These are phyloP conservation scores for Spondyliosoma cantharus DNA, from an alignment of 2,797 vertebrate genomes.

Conservation along the genomic window DNA sequence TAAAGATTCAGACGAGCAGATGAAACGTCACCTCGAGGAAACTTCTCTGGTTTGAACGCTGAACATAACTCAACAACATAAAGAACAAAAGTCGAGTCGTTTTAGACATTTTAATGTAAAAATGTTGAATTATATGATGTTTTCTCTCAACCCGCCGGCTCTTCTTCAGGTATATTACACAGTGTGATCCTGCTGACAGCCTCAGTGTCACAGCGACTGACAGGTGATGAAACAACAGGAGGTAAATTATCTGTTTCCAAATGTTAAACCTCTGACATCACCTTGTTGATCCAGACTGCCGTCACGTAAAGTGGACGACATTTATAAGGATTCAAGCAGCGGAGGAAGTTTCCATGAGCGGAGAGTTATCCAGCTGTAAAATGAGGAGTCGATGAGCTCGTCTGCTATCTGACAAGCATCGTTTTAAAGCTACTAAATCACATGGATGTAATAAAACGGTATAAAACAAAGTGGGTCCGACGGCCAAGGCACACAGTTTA, in stretches of 20 bases:
- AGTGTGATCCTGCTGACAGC: neutral
- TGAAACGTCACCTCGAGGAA: too few species aligned
- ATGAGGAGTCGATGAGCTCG: slow-evolving; percentile 38
- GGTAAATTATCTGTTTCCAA: slow-evolving; percentile 31
- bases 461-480: slow-evolving; percentile 10
- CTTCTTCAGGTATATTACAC: neutral
- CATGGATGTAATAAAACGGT: slow-evolving; percentile 48
- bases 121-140: too few species aligned
- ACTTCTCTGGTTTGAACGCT: too few species aligned
- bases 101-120: too few species aligned
- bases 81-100: too few species aligned
- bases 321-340: slow-evolving; percentile 55
- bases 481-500: neutral
- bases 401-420: slow-evolving; percentile 46
- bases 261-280: slow-evolving; percentile 37
- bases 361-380: slow-evolving; percentile 53
- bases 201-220: neutral
- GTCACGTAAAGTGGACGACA: slow-evolving; percentile 39
- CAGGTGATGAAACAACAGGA: neutral
- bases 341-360: slow-evolving; percentile 74
- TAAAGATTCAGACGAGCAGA: too few species aligned
- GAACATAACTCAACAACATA: too few species aligned
- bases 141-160: too few species aligned
- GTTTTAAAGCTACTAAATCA: slow-evolving; percentile 44
- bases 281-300: slow-evolving; percentile 59